Base-by-base conservation (phyloP, 2,888 invertebrate species). In the Ophion slaviceki region DNA sequence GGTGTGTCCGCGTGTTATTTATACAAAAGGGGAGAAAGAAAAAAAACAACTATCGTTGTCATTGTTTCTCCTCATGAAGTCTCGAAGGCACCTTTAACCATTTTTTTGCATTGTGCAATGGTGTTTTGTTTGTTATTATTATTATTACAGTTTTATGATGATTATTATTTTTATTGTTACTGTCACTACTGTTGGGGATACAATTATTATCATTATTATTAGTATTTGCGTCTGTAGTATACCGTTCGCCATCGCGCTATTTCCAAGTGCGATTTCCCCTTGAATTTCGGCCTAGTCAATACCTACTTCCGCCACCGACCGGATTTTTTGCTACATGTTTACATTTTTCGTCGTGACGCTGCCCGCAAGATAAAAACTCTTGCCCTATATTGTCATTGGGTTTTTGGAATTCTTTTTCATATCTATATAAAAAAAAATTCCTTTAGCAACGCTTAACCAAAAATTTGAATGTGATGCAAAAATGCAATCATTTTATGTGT, bases 21-120 rank as follows among this genome's bases (percentile, higher is more conserved):
- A 79, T 78, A 76, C 64, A 77, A 88, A 84, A 85, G 87, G 85
- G 82, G 86, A 86, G 81, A 83, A 84, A 86, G 87, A 45, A 67
- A 83, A 79, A 67, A 70, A 88, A 87, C 88, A 90, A 90, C 89
- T 88, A 84, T 87, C 87, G 90, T 89, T 88, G 88, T 87, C 87
- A 87, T 87, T 86, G 3, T 62, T 80, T 72, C 71, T 64, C 20
- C 7, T 72, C 7, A 36, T 36, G 40, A 40, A 40, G 36, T n/a
- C 40, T 40, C n/a, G n/a, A 67, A 40, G 14, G n/a, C 17, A n/a
- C 76, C 10, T 14, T 77, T 77, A 17, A 17, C 40, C 45, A 24
- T 45, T 75, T 64, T 62, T 64, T 64, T 28, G 62, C 45, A 64
- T 75, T 10, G 2, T 59, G 61, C 71, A 40, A n/a, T 59, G 40